Percentiles rank a stretch among this genome's conserved stretches.
Conservation (phyloP, 2,888 invertebrate genomes). For the Colletes collaris region DNA sequence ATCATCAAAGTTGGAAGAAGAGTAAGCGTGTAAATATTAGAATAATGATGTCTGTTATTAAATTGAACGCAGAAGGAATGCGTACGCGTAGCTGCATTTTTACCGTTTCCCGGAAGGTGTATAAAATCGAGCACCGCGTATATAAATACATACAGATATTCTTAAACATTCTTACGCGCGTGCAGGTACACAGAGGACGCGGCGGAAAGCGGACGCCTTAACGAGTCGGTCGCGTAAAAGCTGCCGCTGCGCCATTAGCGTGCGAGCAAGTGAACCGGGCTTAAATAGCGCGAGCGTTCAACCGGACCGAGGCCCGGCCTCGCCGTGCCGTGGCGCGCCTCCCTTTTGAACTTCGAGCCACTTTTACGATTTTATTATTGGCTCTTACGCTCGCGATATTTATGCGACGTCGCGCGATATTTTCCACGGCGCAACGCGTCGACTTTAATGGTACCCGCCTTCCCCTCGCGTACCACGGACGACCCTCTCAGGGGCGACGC, state of each 20-base stretch:
- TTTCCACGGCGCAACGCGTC: constrained; percentile 68
- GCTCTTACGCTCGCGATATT: constrained; percentile 70
- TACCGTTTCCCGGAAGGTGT: constrained; percentile 14
- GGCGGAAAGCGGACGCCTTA: constrained; percentile 49
- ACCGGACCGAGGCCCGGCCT: constrained; percentile 54
- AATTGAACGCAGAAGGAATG: neutral
- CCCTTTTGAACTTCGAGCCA: constrained; percentile 70
- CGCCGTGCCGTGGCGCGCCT: constrained; percentile 47
- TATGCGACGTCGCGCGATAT: constrained; percentile 70
- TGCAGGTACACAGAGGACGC: constrained; percentile 18
- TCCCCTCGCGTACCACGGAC: constrained; percentile 17
- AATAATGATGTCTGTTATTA: no score
- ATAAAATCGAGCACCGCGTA: constrained; percentile 47
- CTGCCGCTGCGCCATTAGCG: constrained; percentile 73
- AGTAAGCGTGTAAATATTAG: no score
- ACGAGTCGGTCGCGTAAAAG: constrained; percentile 69
- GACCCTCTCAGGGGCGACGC: constrained; percentile 50
- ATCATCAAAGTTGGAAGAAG: no score
- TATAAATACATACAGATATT: constrained; percentile 39
- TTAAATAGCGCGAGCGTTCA: constrained; percentile 72
- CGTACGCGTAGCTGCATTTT: neutral
- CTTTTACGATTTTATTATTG: constrained; percentile 77
- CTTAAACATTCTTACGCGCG: constrained; percentile 23
- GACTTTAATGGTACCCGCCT: constrained; percentile 67
- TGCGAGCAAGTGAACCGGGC: constrained; percentile 55